Conservation (phyloP, 1,140 invertebrate genomes). For the Homarus americanus region DNA sequence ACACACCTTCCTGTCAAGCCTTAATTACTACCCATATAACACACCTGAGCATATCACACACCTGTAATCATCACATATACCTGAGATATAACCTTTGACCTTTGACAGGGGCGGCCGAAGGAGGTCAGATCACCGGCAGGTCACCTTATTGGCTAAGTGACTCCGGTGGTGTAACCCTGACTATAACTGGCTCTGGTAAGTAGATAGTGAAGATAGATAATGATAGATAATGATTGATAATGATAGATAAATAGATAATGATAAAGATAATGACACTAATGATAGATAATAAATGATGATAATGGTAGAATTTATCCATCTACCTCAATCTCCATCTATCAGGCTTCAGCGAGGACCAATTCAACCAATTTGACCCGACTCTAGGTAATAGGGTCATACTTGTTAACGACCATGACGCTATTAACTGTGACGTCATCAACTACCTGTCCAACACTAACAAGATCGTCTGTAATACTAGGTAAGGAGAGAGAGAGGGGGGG, state of each 20-base stretch:
- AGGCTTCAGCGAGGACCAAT: constrained; percentile 63
- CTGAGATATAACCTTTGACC: neutral
- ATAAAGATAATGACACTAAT: neutral
- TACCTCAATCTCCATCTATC: too few species aligned
- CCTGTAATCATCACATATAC: too few species aligned
- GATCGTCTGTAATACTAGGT: constrained; percentile 1
- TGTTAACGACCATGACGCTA: constrained; percentile 41
- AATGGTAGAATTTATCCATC: neutral
- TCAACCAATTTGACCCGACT: constrained; percentile 51
- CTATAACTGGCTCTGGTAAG: constrained; percentile 21
- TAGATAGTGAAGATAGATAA: neutral
- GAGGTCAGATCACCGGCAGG: neutral
- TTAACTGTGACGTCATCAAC: constrained; percentile 54
- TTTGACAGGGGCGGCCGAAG: constrained; percentile 28
- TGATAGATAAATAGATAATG: neutral
- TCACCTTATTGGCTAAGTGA: constrained; percentile 19
- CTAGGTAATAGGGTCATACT: constrained; percentile 44
- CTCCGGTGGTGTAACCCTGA: neutral
- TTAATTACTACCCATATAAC: too few species aligned
- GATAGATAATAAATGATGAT: neutral
- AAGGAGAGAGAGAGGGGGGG: too few species aligned
- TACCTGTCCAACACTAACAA: constrained; percentile 4
- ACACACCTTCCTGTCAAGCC: too few species aligned
- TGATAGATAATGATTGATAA: neutral
- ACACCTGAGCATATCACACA: too few species aligned